Base-by-base conservation (phyloP, 2,888 invertebrate species). In the Drosophila emarginata region DNA sequence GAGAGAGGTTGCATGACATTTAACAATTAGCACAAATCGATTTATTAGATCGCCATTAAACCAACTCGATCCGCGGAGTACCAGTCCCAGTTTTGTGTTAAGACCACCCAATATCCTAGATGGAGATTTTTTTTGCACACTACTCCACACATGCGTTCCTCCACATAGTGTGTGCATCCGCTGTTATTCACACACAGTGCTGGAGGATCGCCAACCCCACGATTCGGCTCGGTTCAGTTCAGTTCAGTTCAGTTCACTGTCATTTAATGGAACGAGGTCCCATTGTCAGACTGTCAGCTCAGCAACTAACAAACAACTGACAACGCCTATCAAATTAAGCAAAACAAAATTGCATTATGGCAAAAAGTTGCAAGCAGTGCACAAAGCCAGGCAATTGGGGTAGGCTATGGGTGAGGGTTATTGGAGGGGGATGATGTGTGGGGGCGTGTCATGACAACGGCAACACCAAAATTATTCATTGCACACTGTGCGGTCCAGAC, bases 401-500 rank as follows among this genome's bases (percentile, higher is more conserved):
- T 28, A 23, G 28, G 6, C 6, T n/a, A n/a, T n/a, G 28, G 28
- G 1, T 28, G 28, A 6, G 1, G 40, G 18, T 5, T 5, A 21
- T 21, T n/a, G 36, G 52, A 21, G 15, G 18, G 45, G 39, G 4
- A 11, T 4, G 21, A 50, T 21, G 15, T 56, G 54, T 21, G 15
- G 60, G 54, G 75, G 73, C 58, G 77, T 82, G 77, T 67, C 62
- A 61, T 74, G 80, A 61, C 69, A 78, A 67, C 61, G 74, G 70
- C 71, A 65, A 67, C 80, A 59, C 70, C 80, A 72, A 86, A 82
- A 80, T 86, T 87, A 85, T 85, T 88, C 85, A 88, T 85, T 88
- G 87, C 88, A 77, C 88, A 77, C 84, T 76, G 72, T 89, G 89
- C 77, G 90, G 89, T 89, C 84, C 87, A 89, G 89, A 89, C 89